A percentile compares a stretch with the other conserved stretches of the same genome.
phyloP scores from a whole-genome alignment of 2,888 invertebrate genomes.

The Oeneis ivallda region DNA sequence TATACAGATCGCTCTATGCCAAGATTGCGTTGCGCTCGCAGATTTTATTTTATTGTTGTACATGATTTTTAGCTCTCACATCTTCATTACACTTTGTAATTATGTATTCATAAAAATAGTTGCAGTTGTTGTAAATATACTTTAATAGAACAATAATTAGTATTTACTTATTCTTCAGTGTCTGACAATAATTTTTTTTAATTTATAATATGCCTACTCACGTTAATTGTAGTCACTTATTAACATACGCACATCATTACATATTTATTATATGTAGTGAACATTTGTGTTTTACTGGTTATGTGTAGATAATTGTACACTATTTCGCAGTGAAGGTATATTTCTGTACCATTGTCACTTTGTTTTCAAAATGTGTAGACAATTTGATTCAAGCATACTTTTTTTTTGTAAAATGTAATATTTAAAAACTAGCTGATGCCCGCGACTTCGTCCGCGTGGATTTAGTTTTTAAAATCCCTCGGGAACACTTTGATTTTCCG shows the following conservation, averaged over 20 bases:
- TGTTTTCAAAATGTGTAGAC: too few relatives aligned
- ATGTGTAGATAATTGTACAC: not conserved
- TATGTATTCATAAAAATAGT: not conserved
- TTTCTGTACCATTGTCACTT: not conserved
- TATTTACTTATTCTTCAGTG: slow-evolving; percentile 2
- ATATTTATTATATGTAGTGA: not conserved
- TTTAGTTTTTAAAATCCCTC: too few relatives aligned
- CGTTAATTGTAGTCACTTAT: not conserved
- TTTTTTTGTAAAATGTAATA: too few relatives aligned
- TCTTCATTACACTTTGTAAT: not conserved
- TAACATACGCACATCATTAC: not conserved
- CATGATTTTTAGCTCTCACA: not conserved
- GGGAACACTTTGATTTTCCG: too few relatives aligned
- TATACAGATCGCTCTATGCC: too few relatives aligned
- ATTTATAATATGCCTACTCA: slow-evolving; percentile 2
- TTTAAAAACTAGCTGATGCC: too few relatives aligned
- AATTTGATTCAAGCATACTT: too few relatives aligned
- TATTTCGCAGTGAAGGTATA: not conserved
- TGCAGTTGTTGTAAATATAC: not conserved
- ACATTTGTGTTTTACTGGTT: not conserved
- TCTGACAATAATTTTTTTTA: not conserved
- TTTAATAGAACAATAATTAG: not conserved
- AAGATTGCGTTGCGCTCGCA: too few relatives aligned
- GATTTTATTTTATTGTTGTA: not conserved
- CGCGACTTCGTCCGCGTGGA: too few relatives aligned